These are phyloP conservation scores for Holcopasites calliopsidis DNA, from an alignment of 1,140 invertebrate genomes.

Conservation along the genomic window DNA sequence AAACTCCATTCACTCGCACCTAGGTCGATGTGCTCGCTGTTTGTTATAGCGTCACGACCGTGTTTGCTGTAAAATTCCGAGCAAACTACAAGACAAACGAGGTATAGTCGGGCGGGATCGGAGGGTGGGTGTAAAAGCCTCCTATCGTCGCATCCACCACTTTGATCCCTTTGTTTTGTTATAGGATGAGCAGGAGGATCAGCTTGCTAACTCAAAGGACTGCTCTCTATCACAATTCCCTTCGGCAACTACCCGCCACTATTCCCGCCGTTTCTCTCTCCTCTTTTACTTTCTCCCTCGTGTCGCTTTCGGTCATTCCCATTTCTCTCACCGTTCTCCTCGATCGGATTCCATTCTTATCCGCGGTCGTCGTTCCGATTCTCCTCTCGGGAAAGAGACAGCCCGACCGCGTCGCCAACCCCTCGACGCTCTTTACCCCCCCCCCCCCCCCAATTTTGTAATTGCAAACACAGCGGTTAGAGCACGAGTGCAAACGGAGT, in stretches of 20 bases:
- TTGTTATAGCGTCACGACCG: slow-evolving; percentile 53
- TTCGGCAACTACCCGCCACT: neutral
- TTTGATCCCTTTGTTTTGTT: slow-evolving; percentile 68
- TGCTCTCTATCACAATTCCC: slow-evolving; percentile 45
- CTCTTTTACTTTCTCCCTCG: neutral
- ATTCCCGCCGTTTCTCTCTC: neutral
- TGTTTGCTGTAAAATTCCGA: slow-evolving; percentile 64
- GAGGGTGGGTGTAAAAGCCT: slow-evolving; percentile 53
- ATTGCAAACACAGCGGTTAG: slow-evolving; percentile 63
- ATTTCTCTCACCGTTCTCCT: neutral
- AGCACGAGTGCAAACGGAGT: slow-evolving; percentile 68
- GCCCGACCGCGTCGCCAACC: neutral
- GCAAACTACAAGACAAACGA: slow-evolving; percentile 66
- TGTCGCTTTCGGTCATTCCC: neutral
- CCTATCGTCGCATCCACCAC: slow-evolving; percentile 54
- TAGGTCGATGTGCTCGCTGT: neutral
- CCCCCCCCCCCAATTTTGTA: neutral
- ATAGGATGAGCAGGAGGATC: slow-evolving; percentile 67
- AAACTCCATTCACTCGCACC: neutral
- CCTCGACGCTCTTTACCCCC: neutral
- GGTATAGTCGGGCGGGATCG: slow-evolving; percentile 25
- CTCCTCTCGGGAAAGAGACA: slow-evolving; percentile 5
- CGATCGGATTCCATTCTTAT: neutral
- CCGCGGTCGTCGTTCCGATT: slow-evolving; percentile 30
- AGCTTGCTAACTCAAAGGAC: slow-evolving; percentile 69